Base-by-base conservation (phyloP, 1,140 invertebrate species). In the Propsilocerus akamusi region DNA sequence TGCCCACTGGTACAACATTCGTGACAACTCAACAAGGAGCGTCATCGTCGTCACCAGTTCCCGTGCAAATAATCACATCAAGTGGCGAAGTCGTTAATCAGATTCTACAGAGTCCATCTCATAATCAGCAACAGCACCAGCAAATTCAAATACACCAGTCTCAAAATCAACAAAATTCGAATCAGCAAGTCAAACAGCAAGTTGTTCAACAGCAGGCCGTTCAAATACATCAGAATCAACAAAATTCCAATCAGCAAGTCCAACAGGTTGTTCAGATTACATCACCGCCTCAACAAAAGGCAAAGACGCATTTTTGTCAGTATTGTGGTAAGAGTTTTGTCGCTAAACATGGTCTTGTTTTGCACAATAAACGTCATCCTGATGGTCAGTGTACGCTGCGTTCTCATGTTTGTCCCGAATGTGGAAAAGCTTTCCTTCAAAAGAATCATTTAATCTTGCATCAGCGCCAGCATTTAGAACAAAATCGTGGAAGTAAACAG, bases 51-150 rank as follows among this genome's bases (percentile, higher is more conserved):
- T 41, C 34, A 48, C 56, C 62, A 8, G 62, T 65, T 53, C 63
- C 63, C 28, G 63, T 65, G 48, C 63, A 65, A 57, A 64, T 65
- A 22, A 65, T 65, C 54, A 64, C 63, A 54, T 65, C 63, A 46
- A 65, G 59, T 50, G 63, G 63, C 48, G 63, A 65, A 60, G 60
- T 65, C 47, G 59, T 65, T 53, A 61, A 56, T 26, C 63, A 65
- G 22, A 41, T 41, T 6, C 34, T 41, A 7, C 53, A 61, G 14
- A 56, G 59, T 46, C 59, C 62, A 56, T 55, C 58, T 20, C 63
- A 66, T 25, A 51, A 54, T 46, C 51, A 56, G 26, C 53, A 56
- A 46, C 57, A 59, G 25, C 57, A 60, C 50, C 53, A 57, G 51
- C 54, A 58, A 47, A 47, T 55, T 8, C 49, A 30, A 32, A 55